These are phyloP conservation scores for Aphis gossypii DNA, from an alignment of 1,140 invertebrate species.

Conservation along the genomic window DNA sequence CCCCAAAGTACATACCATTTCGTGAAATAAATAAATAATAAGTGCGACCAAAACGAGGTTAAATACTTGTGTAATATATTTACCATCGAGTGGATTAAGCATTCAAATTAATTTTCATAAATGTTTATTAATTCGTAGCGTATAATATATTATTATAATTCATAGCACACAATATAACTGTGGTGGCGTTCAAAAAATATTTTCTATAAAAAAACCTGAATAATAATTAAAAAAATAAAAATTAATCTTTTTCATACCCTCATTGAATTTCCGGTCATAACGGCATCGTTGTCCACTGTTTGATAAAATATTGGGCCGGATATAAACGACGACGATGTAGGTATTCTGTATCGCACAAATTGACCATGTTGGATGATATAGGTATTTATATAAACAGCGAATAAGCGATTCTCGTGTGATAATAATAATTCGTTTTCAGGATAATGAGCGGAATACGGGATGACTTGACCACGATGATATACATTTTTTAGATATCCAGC, in stretches of 20 bases:
- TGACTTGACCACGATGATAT: neutral
- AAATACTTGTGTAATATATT: slow-evolving; percentile 7
- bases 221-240: neutral
- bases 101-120: slow-evolving; percentile 14
- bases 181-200: neutral
- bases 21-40: slow-evolving; percentile 15
- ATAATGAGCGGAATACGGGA: neutral
- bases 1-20: neutral
- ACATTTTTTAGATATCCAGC: neutral
- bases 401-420: neutral
- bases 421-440: neutral
- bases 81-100: slow-evolving; percentile 7
- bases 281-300: neutral
- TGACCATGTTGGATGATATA: no score
- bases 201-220: neutral
- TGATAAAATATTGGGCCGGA: neutral
- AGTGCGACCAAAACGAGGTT: slow-evolving; percentile 3
- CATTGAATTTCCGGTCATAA: neutral
- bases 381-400: neutral
- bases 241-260: neutral
- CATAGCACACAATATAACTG: neutral
- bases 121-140: neutral
- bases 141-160: slow-evolving; percentile 6
- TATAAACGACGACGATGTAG: no score
- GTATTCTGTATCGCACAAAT: no score